Conservation (phyloP, 2,113 vertebrate species). For the Xiphias gladius region DNA sequence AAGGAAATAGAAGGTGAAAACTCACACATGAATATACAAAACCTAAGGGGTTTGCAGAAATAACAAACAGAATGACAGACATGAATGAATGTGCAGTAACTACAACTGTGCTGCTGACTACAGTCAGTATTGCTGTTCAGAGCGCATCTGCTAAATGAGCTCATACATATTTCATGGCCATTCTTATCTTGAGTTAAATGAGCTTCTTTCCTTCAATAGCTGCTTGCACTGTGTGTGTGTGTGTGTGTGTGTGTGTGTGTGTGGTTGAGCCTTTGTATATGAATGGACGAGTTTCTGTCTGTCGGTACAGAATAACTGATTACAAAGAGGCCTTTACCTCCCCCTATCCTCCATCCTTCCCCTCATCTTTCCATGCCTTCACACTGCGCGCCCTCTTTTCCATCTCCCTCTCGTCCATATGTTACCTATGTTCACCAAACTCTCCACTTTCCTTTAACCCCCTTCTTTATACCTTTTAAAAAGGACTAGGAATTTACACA, state of each 20-base stretch:
- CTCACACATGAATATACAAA: not conserved
- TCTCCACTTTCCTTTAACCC: constrained; percentile 19
- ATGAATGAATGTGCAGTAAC: not conserved
- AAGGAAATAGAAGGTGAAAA: not conserved
- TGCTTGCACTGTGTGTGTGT: not conserved
- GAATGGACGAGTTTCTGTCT: not conserved
- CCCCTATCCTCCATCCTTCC: constrained; percentile 4
- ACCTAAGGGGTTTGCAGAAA: not conserved
- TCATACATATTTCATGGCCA: constrained; percentile 54
- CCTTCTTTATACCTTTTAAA: constrained; percentile 29
- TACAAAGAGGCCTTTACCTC: constrained; percentile 12
- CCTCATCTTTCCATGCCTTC: constrained; percentile 20
- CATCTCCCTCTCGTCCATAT: not conserved
- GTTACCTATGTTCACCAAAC: not conserved
- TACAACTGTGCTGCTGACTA: constrained; percentile 35
- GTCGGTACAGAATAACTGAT: constrained; percentile 46
- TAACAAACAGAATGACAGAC: not conserved
- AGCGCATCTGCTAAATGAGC: constrained; percentile 60
- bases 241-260: not conserved
- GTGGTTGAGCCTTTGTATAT: constrained; percentile 9
- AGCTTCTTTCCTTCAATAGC: constrained; percentile 38
- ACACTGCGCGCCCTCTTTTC: not conserved
- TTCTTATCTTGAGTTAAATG: constrained; percentile 56
- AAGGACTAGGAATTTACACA: constrained; percentile 29
- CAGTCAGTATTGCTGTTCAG: constrained; percentile 51